Evolutionary conservation across 2,888 invertebrate species (phyloP).

Genomic region (Strigamia maritima): DNA sequence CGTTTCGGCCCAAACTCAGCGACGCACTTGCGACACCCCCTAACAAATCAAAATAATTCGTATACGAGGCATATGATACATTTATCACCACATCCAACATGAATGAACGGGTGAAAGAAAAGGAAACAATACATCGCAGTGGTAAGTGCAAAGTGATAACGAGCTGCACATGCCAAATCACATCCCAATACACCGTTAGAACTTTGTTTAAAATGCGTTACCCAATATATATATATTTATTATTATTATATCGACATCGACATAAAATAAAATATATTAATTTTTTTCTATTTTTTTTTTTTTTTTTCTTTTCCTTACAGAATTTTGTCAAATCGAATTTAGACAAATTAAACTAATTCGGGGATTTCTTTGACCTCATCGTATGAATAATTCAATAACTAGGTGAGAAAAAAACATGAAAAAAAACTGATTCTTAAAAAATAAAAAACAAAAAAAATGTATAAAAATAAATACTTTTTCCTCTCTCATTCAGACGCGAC

Average conservation of each 20-base stretch:
- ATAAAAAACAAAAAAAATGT: neutral
- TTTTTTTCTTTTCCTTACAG: neutral
- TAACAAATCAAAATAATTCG: neutral
- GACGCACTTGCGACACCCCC: neutral
- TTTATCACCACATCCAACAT: neutral
- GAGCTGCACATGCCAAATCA: neutral
- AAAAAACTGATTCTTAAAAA: neutral
- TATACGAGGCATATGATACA: neutral
- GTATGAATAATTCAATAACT: neutral
- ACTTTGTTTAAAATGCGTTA: too few species aligned
- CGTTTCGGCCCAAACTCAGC: neutral
- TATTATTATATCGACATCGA: too few species aligned
- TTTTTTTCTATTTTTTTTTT: neutral
- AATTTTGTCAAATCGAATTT: neutral
- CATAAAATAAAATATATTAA: too few species aligned
- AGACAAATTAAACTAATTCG: neutral
- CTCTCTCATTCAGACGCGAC: neutral
- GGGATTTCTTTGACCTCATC: neutral
- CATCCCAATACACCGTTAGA: too few species aligned
- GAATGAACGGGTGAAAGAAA: neutral
- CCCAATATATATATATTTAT: too few species aligned
- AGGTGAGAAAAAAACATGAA: neutral
- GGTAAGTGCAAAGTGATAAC: neutral
- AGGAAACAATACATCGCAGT: neutral
- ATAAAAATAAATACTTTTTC: neutral